Conservation (phyloP, 2,113 vertebrate species). For the Rhea pennata region DNA sequence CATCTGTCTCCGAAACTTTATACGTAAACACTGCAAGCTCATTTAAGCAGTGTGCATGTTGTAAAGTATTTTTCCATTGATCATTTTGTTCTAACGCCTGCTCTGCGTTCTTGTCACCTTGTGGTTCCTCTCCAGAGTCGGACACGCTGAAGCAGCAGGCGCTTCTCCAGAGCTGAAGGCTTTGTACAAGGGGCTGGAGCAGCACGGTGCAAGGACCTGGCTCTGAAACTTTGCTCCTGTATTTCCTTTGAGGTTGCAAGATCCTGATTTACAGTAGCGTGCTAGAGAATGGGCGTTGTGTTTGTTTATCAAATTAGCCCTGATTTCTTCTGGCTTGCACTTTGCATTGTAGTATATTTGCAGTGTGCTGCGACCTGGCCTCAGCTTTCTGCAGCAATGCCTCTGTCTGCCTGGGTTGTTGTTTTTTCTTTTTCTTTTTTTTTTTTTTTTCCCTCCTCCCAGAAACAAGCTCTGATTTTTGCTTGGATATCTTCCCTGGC, state of each 20-base stretch:
- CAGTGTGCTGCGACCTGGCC: neutral
- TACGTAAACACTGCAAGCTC: neutral
- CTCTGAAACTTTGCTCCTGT: neutral
- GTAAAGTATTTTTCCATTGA: neutral
- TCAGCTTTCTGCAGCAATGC: rapidly evolving
- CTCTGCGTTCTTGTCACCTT: rapidly evolving
- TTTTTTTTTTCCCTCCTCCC: neutral
- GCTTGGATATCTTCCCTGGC: neutral
- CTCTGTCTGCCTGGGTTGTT: neutral
- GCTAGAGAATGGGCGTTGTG: neutral
- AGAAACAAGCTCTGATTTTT: neutral
- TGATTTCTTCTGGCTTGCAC: neutral
- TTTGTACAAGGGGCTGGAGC: neutral
- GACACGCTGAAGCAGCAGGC: too few species aligned
- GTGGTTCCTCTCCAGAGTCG: neutral
- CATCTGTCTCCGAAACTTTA: neutral
- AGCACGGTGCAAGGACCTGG: rapidly evolving
- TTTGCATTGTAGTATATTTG: neutral
- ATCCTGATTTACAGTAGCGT: neutral
- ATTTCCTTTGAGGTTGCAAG: neutral
- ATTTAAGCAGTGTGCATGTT: rapidly evolving
- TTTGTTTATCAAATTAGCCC: neutral
- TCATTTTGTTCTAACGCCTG: neutral
- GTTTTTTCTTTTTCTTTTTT: too few species aligned
- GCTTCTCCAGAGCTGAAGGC: rapidly evolving